Evolutionary conservation across 2,797 vertebrate species (phyloP).

Genomic region (Ctenosaura bakeri): DNA sequence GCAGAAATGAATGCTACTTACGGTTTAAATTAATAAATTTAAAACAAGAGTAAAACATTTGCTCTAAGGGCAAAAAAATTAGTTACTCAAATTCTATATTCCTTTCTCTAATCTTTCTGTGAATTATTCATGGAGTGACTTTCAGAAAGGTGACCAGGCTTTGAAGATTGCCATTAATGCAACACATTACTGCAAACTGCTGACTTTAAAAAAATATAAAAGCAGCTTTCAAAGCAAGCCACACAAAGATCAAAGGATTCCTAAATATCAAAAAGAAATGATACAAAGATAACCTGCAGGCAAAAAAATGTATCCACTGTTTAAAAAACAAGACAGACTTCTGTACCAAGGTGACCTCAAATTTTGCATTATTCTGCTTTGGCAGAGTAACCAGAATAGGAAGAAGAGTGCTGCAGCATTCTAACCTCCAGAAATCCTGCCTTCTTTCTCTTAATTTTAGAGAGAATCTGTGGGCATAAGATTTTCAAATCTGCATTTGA

Average conservation of each 20-base stretch:
- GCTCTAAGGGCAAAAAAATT: neutral
- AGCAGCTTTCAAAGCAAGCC: conserved; percentile 4
- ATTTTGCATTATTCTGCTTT: neutral
- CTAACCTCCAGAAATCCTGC: neutral
- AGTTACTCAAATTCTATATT: conserved; percentile 3
- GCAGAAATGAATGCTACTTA: neutral
- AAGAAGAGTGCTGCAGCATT: neutral
- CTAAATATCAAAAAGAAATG: conserved; percentile 29
- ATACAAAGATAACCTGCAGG: conserved; percentile 22
- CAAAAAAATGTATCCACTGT: conserved; percentile 2
- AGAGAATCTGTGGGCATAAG: neutral
- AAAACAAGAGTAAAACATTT: neutral
- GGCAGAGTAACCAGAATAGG: neutral
- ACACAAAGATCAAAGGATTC: conserved; percentile 25
- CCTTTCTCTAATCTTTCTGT: conserved; percentile 14
- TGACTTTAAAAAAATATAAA: conserved; percentile 16
- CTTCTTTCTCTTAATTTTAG: neutral
- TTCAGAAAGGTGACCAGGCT: conserved; percentile 34
- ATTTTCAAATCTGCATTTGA: neutral
- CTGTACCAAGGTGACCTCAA: conserved; percentile 13
- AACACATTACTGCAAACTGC: conserved; percentile 11
- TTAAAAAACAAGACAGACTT: neutral
- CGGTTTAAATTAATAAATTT: conserved; percentile 19
- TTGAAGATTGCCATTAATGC: conserved; percentile 33
- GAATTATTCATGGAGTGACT: conserved; percentile 35